Percentiles rank a stretch among this genome's conserved stretches.
phyloP scores from a whole-genome alignment of 1,140 invertebrate species.

The Nylanderia fulva region DNA sequence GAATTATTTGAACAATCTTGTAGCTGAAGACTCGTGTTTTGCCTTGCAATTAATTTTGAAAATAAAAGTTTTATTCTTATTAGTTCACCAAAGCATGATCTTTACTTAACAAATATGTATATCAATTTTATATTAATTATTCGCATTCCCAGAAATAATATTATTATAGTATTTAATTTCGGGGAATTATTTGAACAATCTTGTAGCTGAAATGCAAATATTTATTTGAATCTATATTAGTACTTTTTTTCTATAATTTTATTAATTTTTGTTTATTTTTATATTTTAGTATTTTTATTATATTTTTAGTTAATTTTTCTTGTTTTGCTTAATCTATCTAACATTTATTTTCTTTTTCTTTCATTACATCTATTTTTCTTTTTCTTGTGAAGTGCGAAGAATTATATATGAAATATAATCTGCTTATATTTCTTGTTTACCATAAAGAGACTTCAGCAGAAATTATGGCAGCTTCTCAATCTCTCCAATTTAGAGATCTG shows the following conservation, averaged over 20 bases:
- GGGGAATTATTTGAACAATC: too few species aligned
- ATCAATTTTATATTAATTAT: too few species aligned
- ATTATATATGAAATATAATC: slow-evolving; percentile 24
- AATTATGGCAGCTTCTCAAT: slow-evolving; percentile 29
- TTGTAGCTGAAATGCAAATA: not conserved
- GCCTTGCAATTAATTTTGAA: too few species aligned
- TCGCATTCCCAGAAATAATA: too few species aligned
- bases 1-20: too few species aligned
- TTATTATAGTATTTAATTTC: too few species aligned
- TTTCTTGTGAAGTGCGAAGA: not conserved
- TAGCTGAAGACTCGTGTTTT: too few species aligned
- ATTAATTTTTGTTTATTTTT: not conserved
- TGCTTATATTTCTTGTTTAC: slow-evolving; percentile 39
- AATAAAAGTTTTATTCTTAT: too few species aligned
- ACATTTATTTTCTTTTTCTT: slow-evolving; percentile 9
- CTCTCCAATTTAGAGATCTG: not conserved
- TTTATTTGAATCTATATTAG: not conserved
- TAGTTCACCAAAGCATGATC: too few species aligned
- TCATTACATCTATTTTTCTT: not conserved
- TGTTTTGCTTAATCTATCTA: not conserved
- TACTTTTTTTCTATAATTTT: not conserved
- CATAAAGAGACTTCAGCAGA: not conserved
- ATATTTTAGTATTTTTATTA: not conserved
- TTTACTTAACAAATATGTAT: too few species aligned
- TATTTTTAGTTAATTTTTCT: not conserved